A percentile compares a stretch with the other conserved stretches of the same genome.
Conservation (phyloP, 2,113 vertebrate genomes). For the Brachypteracias leptosomus region DNA sequence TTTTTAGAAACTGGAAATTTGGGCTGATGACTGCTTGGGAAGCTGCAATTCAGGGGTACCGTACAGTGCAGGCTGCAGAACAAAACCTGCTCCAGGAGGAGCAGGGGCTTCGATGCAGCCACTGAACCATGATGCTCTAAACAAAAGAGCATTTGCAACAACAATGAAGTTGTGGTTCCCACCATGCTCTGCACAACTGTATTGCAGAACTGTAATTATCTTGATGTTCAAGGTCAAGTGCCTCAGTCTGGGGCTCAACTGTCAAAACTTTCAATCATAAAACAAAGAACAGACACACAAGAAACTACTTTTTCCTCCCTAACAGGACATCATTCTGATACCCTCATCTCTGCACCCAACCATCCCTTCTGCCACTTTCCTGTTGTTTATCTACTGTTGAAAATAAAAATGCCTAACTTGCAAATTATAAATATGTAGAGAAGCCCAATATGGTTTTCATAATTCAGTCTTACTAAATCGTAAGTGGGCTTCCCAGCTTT, state of each 20-base stretch:
- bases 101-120: background rate
- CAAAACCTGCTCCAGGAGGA: background rate
- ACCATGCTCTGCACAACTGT: background rate
- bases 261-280: background rate
- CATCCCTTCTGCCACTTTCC: background rate
- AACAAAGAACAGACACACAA: background rate
- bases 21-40: background rate
- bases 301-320: background rate
- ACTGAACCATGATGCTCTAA: conserved; percentile 30
- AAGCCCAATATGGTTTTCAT: background rate
- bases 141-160: conserved; percentile 61
- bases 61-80: background rate
- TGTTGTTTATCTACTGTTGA: background rate
- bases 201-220: conserved; percentile 1
- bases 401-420: background rate
- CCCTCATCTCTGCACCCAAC: background rate
- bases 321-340: background rate
- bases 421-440: background rate
- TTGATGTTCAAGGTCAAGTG: conserved; percentile 18
- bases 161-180: conserved; percentile 43
- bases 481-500: background rate
- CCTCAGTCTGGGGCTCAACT: conserved; percentile 31
- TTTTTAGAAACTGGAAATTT: background rate
- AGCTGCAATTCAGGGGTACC: accelerated
- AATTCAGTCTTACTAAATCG: background rate